These are phyloP conservation scores for Desoria tigrina DNA, from an alignment of 2,888 invertebrate species.

Conservation along the genomic window DNA sequence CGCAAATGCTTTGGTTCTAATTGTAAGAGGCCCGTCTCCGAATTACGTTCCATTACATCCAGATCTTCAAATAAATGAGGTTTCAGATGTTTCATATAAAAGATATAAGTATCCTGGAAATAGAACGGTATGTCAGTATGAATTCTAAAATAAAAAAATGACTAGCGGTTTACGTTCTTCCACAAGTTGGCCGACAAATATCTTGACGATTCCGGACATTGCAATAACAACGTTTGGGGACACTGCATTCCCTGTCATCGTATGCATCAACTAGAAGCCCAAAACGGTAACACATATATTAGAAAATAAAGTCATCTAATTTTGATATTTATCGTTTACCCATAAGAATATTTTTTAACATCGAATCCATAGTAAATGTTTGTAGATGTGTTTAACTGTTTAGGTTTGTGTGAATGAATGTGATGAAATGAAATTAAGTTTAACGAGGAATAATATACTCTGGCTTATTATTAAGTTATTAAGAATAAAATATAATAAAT, in stretches of 20 bases:
- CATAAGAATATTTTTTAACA: too few relatives aligned
- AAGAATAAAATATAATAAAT: too few relatives aligned
- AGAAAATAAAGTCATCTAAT: neutral
- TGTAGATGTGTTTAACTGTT: too few relatives aligned
- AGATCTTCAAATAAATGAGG: constrained; percentile 64
- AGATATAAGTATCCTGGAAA: constrained; percentile 33
- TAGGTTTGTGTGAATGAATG: too few relatives aligned
- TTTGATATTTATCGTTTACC: neutral
- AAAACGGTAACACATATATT: constrained; percentile 12
- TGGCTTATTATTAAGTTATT: too few relatives aligned
- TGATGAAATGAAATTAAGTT: too few relatives aligned
- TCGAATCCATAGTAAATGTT: too few relatives aligned
- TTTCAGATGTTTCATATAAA: constrained; percentile 60
- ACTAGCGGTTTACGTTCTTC: constrained; percentile 76
- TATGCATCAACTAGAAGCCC: constrained; percentile 87
- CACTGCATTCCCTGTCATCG: constrained; percentile 93
- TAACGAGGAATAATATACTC: too few relatives aligned
- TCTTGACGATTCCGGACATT: constrained; percentile 98
- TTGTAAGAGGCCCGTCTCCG: constrained; percentile 86
- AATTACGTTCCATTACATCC: constrained; percentile 85
- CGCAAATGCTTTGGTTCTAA: constrained; percentile 93
- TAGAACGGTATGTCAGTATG: too few relatives aligned
- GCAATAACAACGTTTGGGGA: constrained; percentile 99
- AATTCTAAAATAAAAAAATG: too few relatives aligned
- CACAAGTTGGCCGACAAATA: constrained; percentile 97